Base-by-base conservation (phyloP, 2,888 invertebrate genomes). In the Diarsia dahlii region DNA sequence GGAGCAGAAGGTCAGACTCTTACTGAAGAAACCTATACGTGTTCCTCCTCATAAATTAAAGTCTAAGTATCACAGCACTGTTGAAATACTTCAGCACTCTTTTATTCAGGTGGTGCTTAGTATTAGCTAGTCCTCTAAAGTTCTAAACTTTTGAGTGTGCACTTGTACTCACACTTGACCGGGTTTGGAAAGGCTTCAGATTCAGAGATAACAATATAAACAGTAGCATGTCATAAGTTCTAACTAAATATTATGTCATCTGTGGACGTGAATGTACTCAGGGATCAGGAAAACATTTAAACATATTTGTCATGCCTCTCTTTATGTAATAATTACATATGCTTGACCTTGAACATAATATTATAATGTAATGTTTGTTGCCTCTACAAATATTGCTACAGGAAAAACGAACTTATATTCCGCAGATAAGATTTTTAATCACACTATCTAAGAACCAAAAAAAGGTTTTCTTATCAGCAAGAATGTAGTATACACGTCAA, bases 351-450 rank as follows among this genome's bases (percentile, higher is more conserved):
- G 34, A 60, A 72, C 23, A 54, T 58, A 23, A 63, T 46, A 79
- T n/a, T 67, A 52, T 45, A 23, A 50, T 39, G 13, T 46, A 10
- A 28, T 48, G 20, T 52, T 58, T 68, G 13, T 46, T 52, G 10
- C 23, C 2, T n/a, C 28, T 45, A 39, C 56, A 75, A 81, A 80
- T 75, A 66, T 81, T 76, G 34, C 10, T 18, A 65, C 58, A 60
- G 54, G 68, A 34, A 68, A 71, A 81, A 34, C n/a, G 50, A 56
- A 64, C 23, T 23, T 23, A 56, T 39, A 45, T 67, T 74, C 60
- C 13, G 15, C 46, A 74, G 83, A 69, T 82, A 82, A 66, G 23
- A 48, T 62, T 70, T 71, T 71, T 54, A 60, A 75, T 79, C 71
- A 64, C 15, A 46, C 50, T 67, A 78, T 76, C 56, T 63, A 46